Base-by-base conservation (phyloP, 2,888 invertebrate genomes). In the Dugesia japonica region DNA sequence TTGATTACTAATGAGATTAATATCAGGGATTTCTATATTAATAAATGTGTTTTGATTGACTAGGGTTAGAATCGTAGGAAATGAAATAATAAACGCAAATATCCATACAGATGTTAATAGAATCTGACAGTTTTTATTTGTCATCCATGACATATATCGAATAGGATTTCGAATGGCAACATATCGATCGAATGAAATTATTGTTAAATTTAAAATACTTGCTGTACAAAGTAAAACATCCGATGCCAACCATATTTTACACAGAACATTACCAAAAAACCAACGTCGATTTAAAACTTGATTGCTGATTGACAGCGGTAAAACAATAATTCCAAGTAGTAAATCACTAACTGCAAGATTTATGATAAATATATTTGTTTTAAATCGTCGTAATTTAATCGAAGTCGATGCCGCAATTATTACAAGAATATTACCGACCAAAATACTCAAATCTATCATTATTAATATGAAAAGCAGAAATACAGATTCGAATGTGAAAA, bases 201-300 rank as follows among this genome's bases (percentile, higher is more conserved):
- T 94, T 84, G 94, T 94, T 77, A 95, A 88, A 86, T 94, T 95
- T 81, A 95, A 87, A 81, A 95, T 95, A 81, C 93, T 56, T 31
- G 75, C 75, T 1, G 75, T 75, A 71, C 75, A 75, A 17, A 71
- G 23, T 26, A 31, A 73, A 15, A 97, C 95, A 85, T 97, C 97
- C 77, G 94, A 89, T 0, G 94, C 94, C 79, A 97, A 87, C 95
- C 95, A 97, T 80, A 93, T 89, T 79, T 91, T 91, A 86, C 95
- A 97, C 92, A 94, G 94, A 71, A 92, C 88, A 84, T 91, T 90
- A 74, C 95, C 94, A 84, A 94, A 97, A 81, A 94, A 91, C 95
- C 95, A 97, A 79, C 82, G 80, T 4, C 83, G 82, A 26, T 26
- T 28, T 15, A 83, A 80, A 71, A 85, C 92, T 85, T 94, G 93